Evolutionary conservation across 2,888 invertebrate genomes (phyloP), one percentile per base, ranked within the genome.

Genomic region (Dendrolimus houi): DNA sequence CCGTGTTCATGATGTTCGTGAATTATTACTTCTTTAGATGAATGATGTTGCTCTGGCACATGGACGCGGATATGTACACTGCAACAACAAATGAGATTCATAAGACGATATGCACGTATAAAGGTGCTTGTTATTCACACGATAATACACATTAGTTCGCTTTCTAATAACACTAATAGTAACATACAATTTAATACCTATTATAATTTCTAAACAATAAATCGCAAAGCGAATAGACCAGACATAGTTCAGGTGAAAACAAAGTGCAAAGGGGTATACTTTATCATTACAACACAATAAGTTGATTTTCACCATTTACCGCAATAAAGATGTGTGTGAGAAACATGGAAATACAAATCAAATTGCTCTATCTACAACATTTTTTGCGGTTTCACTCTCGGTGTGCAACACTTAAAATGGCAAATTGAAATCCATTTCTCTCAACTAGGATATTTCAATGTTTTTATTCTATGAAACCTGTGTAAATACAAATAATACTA

Each of bases 31-130:
- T 91, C 89, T 67, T 91, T 89, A 1, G 86, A 74, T 9, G 84
- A 81, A 64, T 90, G 87, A 65, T 89, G 87, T 58, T 82, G 71
- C 66, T 92, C 91, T 64, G 92, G 92, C 71, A 92, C 80, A 67
- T 92, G 92, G 41, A 92, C 87, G 62, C 91, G 85, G 68, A 92
- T 92, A 69, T 92, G 92, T 57, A 92, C 92, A 72, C 92, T 92
- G 83, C 17, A 88, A 91, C 73, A 75, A 74, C 69, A 62, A 62
- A 57, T 66, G 62, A 57, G 29, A 29, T 29, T 29, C 29, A 29
- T 29, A 29, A 29, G 29, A 29, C 6, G 29, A 29, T 29, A 29
- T 29, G 6, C 29, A 29, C 29, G 29, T 29, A 29, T 29, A 3
- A 29, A 29, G 29, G 29, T 29, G 29, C 29, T 29, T 6, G 29